Conservation (phyloP, 2,888 invertebrate species). For the Eristalis tenax region DNA sequence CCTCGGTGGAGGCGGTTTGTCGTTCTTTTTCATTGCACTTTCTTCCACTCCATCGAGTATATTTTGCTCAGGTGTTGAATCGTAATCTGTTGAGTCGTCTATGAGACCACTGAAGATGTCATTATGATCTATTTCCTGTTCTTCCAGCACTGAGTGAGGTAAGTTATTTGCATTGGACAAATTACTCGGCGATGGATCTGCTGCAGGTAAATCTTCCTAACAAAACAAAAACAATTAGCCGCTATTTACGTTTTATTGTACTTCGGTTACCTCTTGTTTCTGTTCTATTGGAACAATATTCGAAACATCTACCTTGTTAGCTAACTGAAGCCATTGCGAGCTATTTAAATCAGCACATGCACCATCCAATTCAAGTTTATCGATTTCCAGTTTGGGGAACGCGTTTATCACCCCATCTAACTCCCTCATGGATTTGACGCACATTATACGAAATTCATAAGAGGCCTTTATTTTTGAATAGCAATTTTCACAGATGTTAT, state of each 20-base stretch:
- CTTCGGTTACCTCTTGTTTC: conserved; percentile 31
- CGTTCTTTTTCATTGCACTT: conserved; percentile 39
- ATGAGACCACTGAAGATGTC: conserved; percentile 56
- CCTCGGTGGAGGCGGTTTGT: conserved; percentile 25
- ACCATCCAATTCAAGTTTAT: conserved; percentile 49
- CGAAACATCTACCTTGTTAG: conserved; percentile 26
- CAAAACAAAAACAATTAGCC: neutral
- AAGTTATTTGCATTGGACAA: neutral
- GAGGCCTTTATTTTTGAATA: conserved; percentile 75
- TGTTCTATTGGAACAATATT: neutral
- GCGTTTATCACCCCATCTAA: conserved; percentile 47
- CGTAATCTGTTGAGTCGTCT: conserved; percentile 57
- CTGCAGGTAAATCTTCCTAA: neutral
- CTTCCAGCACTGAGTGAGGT: conserved; percentile 34
- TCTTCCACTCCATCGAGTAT: conserved; percentile 55
- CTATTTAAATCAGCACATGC: conserved; percentile 39
- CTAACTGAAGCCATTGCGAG: conserved; percentile 47
- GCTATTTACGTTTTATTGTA: neutral
- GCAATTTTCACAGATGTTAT: conserved; percentile 75
- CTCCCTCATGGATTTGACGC: conserved; percentile 74
- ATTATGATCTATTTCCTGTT: conserved; percentile 62
- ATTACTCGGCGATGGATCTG: neutral
- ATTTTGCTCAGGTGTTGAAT: conserved; percentile 55
- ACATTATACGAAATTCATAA: conserved; percentile 76
- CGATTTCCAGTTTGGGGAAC: conserved; percentile 53